Evolutionary conservation across 2,888 invertebrate species (phyloP), one percentile per base, ranked within the genome.

Genomic region (Cephonodes hylas): DNA sequence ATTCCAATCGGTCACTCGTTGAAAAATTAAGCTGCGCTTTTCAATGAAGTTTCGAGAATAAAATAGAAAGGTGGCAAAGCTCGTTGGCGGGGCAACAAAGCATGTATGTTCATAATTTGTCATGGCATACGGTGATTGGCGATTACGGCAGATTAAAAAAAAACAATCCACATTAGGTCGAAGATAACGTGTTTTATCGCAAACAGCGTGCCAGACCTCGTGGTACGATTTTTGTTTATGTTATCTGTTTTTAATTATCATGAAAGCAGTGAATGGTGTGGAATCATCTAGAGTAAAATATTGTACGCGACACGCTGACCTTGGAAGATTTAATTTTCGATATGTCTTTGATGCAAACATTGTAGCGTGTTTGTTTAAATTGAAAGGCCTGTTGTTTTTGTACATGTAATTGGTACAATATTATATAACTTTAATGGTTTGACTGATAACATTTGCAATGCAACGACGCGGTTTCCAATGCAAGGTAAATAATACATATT

Each of bases 141-240:
- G 31, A 69, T 60, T 58, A 15, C n/a, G 27, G 58, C 38, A 62
- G 25, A 20, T 48, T 31, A 58, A 66, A 65, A 62, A 64, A 65
- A 62, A 53, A n/a, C n/a, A 65, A 63, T 63, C 66, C 61, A 4
- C 18, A 73, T 63, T 72, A 34, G 74, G 71, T 67, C 65, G 67
- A n/a, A 60, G 74, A 74, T 74, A 71, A 73, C 22, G 44, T 44
- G 64, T 66, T 60, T 66, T 68, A 70, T 71, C 67, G 13, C 25
- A 10, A 23, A 13, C 2, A 25, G 13, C 25, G 13, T 53, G 48
- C 60, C 60, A 60, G 42, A 53, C 38, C 13, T 42, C 38, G 38
- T 34, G 20, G 45, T 60, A 25, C 22, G 3, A 20, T 25, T 57
- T 34, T 34, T 31, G 15, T 2, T 42, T 48, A n/a, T 42, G 25